Conservation (phyloP, 2,888 invertebrate genomes). For the Hololepta plana region DNA sequence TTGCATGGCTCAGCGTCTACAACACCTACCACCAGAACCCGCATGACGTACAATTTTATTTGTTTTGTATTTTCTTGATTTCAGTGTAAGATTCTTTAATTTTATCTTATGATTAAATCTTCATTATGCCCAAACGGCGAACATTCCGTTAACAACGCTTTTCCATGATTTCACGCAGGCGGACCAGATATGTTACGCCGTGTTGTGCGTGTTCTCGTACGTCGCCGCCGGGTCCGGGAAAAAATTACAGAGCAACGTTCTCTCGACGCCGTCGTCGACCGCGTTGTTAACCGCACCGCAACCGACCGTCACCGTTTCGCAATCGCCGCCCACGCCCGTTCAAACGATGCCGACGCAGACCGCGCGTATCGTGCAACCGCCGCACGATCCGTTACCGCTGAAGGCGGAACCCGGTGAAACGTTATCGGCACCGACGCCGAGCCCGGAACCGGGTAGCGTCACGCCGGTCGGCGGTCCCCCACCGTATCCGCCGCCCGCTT, state of each 20-base stretch:
- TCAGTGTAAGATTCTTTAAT: slow-evolving; percentile 16
- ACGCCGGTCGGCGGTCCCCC: slow-evolving; percentile 25
- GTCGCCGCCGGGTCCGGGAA: slow-evolving; percentile 83
- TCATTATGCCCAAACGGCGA: slow-evolving; percentile 2
- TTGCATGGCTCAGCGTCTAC: slow-evolving; percentile 33
- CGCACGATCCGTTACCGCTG: too few relatives aligned
- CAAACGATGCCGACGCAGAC: slow-evolving; percentile 6
- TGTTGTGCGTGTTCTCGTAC: slow-evolving; percentile 97
- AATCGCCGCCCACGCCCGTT: too few relatives aligned
- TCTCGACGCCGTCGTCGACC: slow-evolving; percentile 15
- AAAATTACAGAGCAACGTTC: slow-evolving; percentile 30
- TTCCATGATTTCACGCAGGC: slow-evolving; percentile 43
- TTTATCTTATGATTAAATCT: slow-evolving; percentile 10
- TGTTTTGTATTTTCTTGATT: slow-evolving; percentile 11
- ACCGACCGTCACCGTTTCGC: slow-evolving; percentile 1
- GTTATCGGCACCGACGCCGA: slow-evolving; percentile 8
- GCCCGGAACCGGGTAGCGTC: slow-evolving; percentile 18
- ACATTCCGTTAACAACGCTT: too few relatives aligned
- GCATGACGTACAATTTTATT: slow-evolving; percentile 15
- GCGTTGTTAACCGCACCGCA: slow-evolving; percentile 10
- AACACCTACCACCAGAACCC: slow-evolving; percentile 13
- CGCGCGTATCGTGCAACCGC: too few relatives aligned
- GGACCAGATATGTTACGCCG: slow-evolving; percentile 98
- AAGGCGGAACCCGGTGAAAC: too few relatives aligned
- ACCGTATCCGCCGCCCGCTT: slow-evolving; percentile 24